Conservation (phyloP, 2,113 vertebrate genomes). For the Sphaerodactylus townsendi region DNA sequence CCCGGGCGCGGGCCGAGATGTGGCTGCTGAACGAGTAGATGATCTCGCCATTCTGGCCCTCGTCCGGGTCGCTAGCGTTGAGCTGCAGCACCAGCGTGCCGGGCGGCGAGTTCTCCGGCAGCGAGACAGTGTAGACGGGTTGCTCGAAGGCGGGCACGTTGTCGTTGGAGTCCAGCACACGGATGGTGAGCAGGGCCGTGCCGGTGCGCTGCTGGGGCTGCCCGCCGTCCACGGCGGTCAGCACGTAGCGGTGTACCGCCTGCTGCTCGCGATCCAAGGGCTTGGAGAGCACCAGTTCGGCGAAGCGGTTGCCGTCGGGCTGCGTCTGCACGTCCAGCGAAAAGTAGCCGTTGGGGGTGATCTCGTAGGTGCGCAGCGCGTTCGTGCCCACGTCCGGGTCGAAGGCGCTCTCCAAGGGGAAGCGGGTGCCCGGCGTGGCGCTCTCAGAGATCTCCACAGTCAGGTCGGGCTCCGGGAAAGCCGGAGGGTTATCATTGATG, state of each 20-base stretch:
- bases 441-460: conserved; percentile 97
- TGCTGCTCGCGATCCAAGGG: conserved; percentile 95
- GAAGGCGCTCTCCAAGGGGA: conserved; percentile 95
- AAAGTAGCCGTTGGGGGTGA: conserved; percentile 95
- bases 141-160: conserved; percentile 96
- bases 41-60: conserved; percentile 93
- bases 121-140: conserved; percentile 90
- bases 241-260: conserved; percentile 93
- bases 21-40: conserved; percentile 96
- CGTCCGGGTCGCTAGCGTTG: conserved; percentile 93
- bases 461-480: conserved; percentile 93
- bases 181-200: conserved; percentile 92
- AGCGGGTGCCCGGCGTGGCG: conserved; percentile 94
- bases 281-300: conserved; percentile 93
- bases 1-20: conserved; percentile 88
- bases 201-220: conserved; percentile 89
- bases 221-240: conserved; percentile 95
- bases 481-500: conserved; percentile 96
- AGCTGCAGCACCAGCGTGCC: conserved; percentile 94
- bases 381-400: conserved; percentile 97
- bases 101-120: conserved; percentile 90
- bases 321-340: conserved; percentile 96
- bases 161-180: conserved; percentile 96
- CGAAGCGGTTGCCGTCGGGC: conserved; percentile 92
- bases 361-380: conserved; percentile 94